Evolutionary conservation across 2,113 vertebrate species (phyloP), one percentile per base, ranked within the genome.

Genomic region (Mirza zaza): DNA sequence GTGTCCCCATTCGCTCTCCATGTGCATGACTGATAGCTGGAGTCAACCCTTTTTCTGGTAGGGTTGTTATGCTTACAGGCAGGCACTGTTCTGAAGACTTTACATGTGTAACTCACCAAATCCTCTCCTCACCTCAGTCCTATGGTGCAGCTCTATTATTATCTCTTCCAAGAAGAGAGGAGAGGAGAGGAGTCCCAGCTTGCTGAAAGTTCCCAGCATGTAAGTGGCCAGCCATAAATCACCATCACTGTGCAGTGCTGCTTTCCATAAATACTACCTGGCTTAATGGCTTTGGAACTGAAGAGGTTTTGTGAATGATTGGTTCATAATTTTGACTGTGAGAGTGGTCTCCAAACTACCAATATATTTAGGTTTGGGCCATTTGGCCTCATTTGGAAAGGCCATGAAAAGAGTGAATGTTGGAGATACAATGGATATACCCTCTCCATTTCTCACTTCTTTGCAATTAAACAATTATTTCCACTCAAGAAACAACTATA

Each of bases 351-450:
- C 50, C 12, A 90, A 27, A 48, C 21, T 59, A 61, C 5, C 39
- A 77, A 0, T 79, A 3, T 20, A 48, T 55, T 57, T 34, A 88
- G 39, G 5, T 63, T n/a, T 61, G 61, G 39, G 52, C 8, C 57
- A n/a, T 36, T 70, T 59, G 84, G 25, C 13, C 36, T 88, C 42
- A 88, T 94, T 81, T 95, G 21, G 65, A 75, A 95, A 86, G 84
- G 3, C 52, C 15, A n/a, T 27, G 36, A 68, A 9, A 77, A 87
- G 23, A 75, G 84, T 80, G 42, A 76, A 55, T 61, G 42, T 57
- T 57, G 36, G n/a, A 61, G 11, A 92, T 10, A 68, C 2, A 39
- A 36, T 21, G 67, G 42, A 21, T 21, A 73, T 34, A 65, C 0
- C 10, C 20, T 96, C 32, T 65, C 84, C 50, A 25, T 93, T 57